Base-by-base conservation (phyloP, 2,797 vertebrate species). In the Poecile montanus region DNA sequence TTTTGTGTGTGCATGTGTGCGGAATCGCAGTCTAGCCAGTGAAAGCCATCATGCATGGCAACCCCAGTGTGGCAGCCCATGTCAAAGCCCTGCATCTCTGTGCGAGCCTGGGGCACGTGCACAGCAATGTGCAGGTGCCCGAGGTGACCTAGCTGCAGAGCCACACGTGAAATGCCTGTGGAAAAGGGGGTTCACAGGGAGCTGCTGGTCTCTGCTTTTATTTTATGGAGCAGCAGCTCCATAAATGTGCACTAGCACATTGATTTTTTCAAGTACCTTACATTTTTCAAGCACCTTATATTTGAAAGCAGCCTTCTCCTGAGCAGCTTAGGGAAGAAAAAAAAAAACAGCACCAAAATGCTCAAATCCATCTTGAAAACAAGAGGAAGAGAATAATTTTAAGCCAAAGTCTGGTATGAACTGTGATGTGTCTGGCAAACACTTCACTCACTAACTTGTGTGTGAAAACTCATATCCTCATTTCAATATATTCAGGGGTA, bases 111-210 rank as follows among this genome's bases (percentile, higher is more conserved):
- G 0, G 54, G 73, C 47, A 4, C 1, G 3, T 15, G 23, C 54
- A 23, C 1, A 45, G 26, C 16, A 56, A 32, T 0, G 4, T 0
- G 0, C 62, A 53, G 53, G 82, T 71, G 65, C 48, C 72, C 0
- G 1, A 30, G 34, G 47, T 50, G 60, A 75, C 82, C 79, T 2
- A 11, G 42, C 71, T 68, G 36, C 26, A 26, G 53, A 91, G 67
- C 30, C 65, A 56, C 2, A 5, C 0, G 0, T 42, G 70, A 83
- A 85, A 78, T 67, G 30, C 3, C 10, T 16, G 0, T 5, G 51
- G 51, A 53, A 84, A 26, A 45, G 20, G 16, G 11, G 38, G 21
- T n/a, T 40, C 20, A 10, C 6, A 2, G 17, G 15, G 40, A 63
- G 29, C 15, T 77, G 21, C 62, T 56, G 47, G 18, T 23, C 42